Evolutionary conservation across 2,888 invertebrate species (phyloP), one percentile per base, ranked within the genome.

Genomic region (Pterostichus niger): DNA sequence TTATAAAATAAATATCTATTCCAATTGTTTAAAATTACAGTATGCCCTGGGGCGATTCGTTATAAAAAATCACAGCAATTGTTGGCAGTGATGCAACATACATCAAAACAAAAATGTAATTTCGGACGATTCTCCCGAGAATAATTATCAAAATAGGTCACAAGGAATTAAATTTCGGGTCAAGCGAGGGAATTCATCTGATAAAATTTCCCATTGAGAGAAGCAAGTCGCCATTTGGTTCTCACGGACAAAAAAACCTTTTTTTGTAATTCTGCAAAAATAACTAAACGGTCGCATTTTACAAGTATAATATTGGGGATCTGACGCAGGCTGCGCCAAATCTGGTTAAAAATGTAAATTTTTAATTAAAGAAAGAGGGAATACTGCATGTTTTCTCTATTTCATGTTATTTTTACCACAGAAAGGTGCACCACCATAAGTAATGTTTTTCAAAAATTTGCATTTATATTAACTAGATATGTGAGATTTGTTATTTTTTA

Each of bases 111-210:
- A 44, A 68, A 46, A 71, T 46, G 71, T 71, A 71, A 71, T 71
- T 71, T 24, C 15, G 7, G 17, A 71, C 15, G 6, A 68, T 68
- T 44, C 71, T 46, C 49, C n/a, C 17, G 71, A 49, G 71, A 46
- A 71, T 71, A 71, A 71, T 71, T 71, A 71, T 71, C 71, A 71
- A 71, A 71, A 71, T 46, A 71, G 71, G 71, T 71, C 71, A 71
- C 15, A 71, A 71, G 46, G 46, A 71, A 71, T 71, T 71, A 71
- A 71, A 71, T 71, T 44, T 71, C 49, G 71, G 71, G 71, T 46
- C 71, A 17, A 17, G 11, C 71, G n/a, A 46, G 49, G 44, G 49
- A 71, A 46, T 71, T 71, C 71, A 71, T 71, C 71, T 71, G 71
- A 71, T 71, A 71, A 71, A 44, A 71, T 71, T 71, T 71, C 35